Base-by-base conservation (phyloP, 2,113 vertebrate species). In the Pitta sordida region DNA sequence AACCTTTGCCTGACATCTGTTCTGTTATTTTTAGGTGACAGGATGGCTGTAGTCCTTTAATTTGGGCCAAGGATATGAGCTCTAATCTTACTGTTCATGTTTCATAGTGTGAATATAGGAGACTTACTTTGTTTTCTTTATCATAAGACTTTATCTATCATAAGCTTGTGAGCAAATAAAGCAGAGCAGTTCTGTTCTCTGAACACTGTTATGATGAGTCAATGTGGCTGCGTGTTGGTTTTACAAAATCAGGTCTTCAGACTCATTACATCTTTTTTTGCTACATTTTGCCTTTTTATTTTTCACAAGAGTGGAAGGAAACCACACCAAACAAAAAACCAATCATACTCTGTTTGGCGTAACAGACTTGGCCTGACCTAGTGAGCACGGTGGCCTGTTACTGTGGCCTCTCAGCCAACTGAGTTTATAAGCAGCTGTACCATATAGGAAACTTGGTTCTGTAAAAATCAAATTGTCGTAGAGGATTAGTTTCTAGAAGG, bases 181-280 rank as follows among this genome's bases (percentile, higher is more conserved):
- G 34, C 30, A 62, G 11, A 41, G 19, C 10, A 6, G 39, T 76
- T 85, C 32, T 64, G 0, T 44, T 60, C 32, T 76, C 24, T 56
- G 29, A 41, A 70, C 1, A 1, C 8, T 60, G 4, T 65, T 76
- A 41, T 0, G 2, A 18, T 32, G 15, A 85, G 24, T 21, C 2
- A 1, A 3, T 84, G 36, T n/a, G 44, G 17, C 37, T 49, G 19
- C 49, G 8, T 59, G 34, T 64, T 2, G 0, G 11, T 65, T 86
- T 13, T 34, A 19, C 58, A 41, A 68, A 69, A 22, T 48, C 23
- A 52, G 7, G 9, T 43, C 32, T 80, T 83, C 11, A 79, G n/a
- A 56, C 37, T 4, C 59, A 39, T 52, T 27, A 26, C 18, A 29
- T 36, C 18, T 43, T 43, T 74, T 43, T 63, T 73, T 53, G 30